Base-by-base conservation (phyloP, 2,888 invertebrate species). In the Acronicta alni region DNA sequence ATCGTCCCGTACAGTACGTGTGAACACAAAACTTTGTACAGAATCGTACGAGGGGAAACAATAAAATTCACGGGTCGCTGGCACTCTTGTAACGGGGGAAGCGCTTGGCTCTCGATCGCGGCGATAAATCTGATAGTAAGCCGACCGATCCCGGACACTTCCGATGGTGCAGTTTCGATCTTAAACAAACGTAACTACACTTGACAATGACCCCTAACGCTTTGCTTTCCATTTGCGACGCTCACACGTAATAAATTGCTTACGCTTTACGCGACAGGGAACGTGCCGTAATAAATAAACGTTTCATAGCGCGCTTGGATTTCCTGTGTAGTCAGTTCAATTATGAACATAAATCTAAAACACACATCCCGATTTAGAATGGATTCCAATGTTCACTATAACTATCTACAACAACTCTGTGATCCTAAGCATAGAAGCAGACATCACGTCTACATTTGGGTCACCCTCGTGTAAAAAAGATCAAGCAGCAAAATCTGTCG, bases 51-150 rank as follows among this genome's bases (percentile, higher is more conserved):
- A 81, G 80, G 82, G 89, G 86, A 88, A 90, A 89, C 90, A 90
- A 91, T 91, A 91, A 92, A 92, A 91, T 91, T 89, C 84, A 90
- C 90, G 88, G 89, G 83, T 88, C 87, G 83, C 83, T 84, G 83
- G 83, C 77, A 71, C 77, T 70, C 75, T 72, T 71, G 72, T 72
- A 67, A 59, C 62, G 66, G 66, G 72, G 73, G 72, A 76, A 78
- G 71, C 77, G 75, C 71, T 80, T 70, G 76, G 70, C 67, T 71
- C 75, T 78, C 82, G 74, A 79, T 76, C 77, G 74, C 57, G 67
- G 61, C 83, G 67, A 88, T 89, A 89, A 89, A 89, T 89, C 85
- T 83, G 80, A 78, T 80, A 72, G 80, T 78, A 80, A 82, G 80
- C 82, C 83, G 80, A 82, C 82, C 84, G 80, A 81, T 79, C 76